phyloP scores from a whole-genome alignment of 2,888 invertebrate species.

The Cremastinae sp. region DNA sequence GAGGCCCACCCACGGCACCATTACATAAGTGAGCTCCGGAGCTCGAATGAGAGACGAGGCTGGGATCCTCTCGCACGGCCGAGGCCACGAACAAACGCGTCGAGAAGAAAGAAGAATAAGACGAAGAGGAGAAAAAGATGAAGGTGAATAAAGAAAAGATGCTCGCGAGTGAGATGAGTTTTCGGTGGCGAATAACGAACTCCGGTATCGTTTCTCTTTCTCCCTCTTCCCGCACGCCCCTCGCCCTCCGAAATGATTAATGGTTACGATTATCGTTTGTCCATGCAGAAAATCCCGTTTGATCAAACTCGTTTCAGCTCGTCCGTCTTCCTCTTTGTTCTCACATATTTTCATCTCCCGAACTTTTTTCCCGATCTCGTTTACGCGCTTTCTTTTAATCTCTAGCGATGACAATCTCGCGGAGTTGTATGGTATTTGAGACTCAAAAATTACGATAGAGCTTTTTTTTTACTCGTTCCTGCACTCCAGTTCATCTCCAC shows the following conservation, averaged over 20 bases:
- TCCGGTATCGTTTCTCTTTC: background rate
- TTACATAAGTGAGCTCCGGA: slow-evolving; percentile 58
- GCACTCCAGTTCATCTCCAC: background rate
- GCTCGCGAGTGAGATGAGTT: slow-evolving; percentile 50
- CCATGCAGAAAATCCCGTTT: slow-evolving; percentile 43
- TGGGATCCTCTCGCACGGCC: slow-evolving; percentile 34
- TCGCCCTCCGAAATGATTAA: slow-evolving; percentile 40
- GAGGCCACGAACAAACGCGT: slow-evolving; percentile 33
- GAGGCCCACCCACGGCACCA: slow-evolving; percentile 60
- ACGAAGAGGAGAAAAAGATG: slow-evolving; percentile 45
- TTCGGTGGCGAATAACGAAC: slow-evolving; percentile 59
- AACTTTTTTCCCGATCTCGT: background rate
- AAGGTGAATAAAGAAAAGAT: slow-evolving; percentile 46
- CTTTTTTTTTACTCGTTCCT: background rate
- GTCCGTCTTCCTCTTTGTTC: slow-evolving; percentile 24
- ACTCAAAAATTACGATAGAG: background rate
- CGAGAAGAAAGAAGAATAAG: no score
- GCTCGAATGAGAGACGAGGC: slow-evolving; percentile 57
- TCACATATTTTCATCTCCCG: slow-evolving; percentile 10
- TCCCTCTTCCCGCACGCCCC: background rate
- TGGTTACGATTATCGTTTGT: slow-evolving; percentile 51
- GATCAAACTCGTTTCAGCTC: slow-evolving; percentile 40
- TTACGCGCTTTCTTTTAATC: slow-evolving; percentile 33
- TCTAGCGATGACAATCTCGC: slow-evolving; percentile 15
- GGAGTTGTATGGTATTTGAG: slow-evolving; percentile 31